Conservation (phyloP, 2,113 vertebrate species). For the Ctenodactylus gundi region DNA sequence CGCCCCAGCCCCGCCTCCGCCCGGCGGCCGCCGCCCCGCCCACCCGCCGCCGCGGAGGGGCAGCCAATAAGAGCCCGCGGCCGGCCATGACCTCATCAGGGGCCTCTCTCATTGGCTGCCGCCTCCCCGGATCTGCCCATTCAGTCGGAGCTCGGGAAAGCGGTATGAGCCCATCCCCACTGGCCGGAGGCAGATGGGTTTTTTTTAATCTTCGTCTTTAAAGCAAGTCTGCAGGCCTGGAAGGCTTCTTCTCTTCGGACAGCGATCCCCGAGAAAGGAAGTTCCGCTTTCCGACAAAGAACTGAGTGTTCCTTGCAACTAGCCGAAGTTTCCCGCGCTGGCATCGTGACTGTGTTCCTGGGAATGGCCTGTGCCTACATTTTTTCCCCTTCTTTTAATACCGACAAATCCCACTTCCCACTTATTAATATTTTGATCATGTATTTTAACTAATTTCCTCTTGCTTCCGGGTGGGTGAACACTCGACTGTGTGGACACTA, state of each 20-base stretch:
- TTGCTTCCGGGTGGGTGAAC: not conserved
- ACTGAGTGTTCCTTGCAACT: not conserved
- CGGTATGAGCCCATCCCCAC: rapidly evolving
- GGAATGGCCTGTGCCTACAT: not conserved
- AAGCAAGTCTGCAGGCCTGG: rapidly evolving
- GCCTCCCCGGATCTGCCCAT: not conserved
- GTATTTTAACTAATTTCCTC: not conserved
- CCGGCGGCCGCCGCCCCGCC: too few species aligned
- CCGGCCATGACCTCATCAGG: constrained; percentile 66
- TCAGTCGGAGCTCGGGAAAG: rapidly evolving
- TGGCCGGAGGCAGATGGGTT: rapidly evolving
- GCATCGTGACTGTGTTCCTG: not conserved
- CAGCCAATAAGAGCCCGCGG: constrained; percentile 42
- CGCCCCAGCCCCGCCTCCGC: rapidly evolving
- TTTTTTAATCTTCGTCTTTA: too few species aligned
- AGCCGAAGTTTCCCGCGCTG: not conserved
- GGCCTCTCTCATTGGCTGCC: constrained; percentile 50
- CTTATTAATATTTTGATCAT: not conserved
- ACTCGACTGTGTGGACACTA: not conserved
- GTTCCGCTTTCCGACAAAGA: not conserved
- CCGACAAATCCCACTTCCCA: not conserved
- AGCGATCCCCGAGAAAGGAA: rapidly evolving
- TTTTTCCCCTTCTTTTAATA: not conserved
- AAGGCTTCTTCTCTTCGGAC: not conserved
- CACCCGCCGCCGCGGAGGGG: not conserved